Evolutionary conservation across 2,888 invertebrate genomes (phyloP), one percentile per base, ranked within the genome.

Genomic region (Chorisops tibialis): DNA sequence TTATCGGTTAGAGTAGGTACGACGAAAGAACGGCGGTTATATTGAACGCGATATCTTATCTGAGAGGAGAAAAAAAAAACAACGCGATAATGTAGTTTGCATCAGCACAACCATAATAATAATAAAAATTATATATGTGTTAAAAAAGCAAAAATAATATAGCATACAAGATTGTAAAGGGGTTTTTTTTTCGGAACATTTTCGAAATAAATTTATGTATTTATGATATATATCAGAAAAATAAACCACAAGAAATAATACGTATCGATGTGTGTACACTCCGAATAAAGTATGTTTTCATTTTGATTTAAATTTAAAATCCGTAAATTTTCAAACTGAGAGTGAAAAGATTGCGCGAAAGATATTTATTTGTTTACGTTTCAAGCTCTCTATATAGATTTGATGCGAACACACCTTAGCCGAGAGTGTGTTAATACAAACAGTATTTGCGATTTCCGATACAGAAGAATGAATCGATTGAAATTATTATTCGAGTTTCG

Each of bases 81-180:
- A 21, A 30, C 56, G 45, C 43, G 56, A 56, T 56, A 56, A 56
- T 56, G 56, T 18, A 56, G 45, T 45, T 56, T 56, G 56, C 56
- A 56, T 56, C 56, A 43, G 30, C 22, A 43, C 30, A 30, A 43
- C 30, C 56, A 39, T 30, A 45, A 56, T 56, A 45, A 54, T 56
- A 45, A 54, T 30, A 54, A 54, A 48, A 1, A 19, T 9, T 9
- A 50, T 7, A 24, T 56, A 43, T 56, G 18, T 43, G 43, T 43
- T 43, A 56, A 45, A 54, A 47, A 21, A 4, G 47, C 4, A 21
- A 47, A 9, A 9, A 11, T 21, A 47, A 47, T 12, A 47, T n/a
- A 47, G 4, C 22, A 47, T 19, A 12, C 12, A 16, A 43, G 43
- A 43, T 43, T 16, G 30, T 9, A 30, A 30, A 9, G 9, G 30